A percentile compares a stretch with the other conserved stretches of the same genome.
Evolutionary conservation across 2,113 vertebrate genomes (phyloP).

Genomic region (Callipepla squamata): DNA sequence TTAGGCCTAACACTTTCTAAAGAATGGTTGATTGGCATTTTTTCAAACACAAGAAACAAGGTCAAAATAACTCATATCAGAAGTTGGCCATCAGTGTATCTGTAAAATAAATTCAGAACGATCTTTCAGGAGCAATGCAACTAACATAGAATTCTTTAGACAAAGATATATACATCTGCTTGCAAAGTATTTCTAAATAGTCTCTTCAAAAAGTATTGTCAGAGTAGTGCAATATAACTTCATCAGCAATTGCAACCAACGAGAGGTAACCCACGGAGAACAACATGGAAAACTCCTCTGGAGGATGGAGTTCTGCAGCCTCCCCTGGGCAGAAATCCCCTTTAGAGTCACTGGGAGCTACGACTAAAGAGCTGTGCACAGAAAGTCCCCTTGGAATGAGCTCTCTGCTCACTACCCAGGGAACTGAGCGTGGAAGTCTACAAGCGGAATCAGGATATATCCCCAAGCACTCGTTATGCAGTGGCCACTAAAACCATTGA

Average conservation of each 20-base stretch:
- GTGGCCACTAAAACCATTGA: slow-evolving; percentile 67
- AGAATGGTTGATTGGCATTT: slow-evolving; percentile 44
- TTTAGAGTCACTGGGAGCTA: not conserved
- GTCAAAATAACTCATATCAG: slow-evolving; percentile 65
- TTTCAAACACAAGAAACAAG: slow-evolving; percentile 69
- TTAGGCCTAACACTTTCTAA: slow-evolving; percentile 53
- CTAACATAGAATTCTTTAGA: slow-evolving; percentile 62
- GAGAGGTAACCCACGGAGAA: slow-evolving; percentile 27
- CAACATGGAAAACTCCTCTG: not conserved
- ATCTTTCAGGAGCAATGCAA: slow-evolving; percentile 59
- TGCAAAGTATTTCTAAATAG: slow-evolving; percentile 61
- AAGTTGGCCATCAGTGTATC: slow-evolving; percentile 59
- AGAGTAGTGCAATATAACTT: slow-evolving; percentile 77
- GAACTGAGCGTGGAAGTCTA: slow-evolving; percentile 47
- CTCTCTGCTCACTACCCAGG: slow-evolving; percentile 29
- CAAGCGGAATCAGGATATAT: slow-evolving; percentile 61
- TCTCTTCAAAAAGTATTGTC: slow-evolving; percentile 58
- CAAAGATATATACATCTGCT: slow-evolving; percentile 58
- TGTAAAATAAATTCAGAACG: slow-evolving; percentile 71
- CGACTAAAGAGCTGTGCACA: slow-evolving; percentile 11
- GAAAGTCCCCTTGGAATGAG: slow-evolving; percentile 43
- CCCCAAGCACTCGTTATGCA: slow-evolving; percentile 63
- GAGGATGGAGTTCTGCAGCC: not conserved
- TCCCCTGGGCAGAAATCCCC: slow-evolving; percentile 17
- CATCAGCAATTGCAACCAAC: slow-evolving; percentile 31